These are phyloP conservation scores for Parazoanthus atlanticus DNA, from an alignment of 92 coral and sea anemone genomes.

Conservation along the genomic window DNA sequence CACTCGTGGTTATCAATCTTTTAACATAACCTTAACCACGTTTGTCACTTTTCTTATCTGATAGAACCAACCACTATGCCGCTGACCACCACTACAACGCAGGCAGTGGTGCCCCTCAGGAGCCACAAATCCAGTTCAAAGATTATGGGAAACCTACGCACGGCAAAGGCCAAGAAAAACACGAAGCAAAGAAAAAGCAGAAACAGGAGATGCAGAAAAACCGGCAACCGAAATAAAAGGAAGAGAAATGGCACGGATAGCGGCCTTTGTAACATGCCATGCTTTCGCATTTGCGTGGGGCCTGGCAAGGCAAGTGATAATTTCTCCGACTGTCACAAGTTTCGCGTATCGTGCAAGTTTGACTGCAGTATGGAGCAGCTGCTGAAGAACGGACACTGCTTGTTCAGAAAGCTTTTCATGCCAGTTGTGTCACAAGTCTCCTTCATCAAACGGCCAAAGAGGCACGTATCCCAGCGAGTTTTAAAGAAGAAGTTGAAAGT, in stretches of 20 bases:
- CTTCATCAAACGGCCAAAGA: slow-evolving; percentile 2
- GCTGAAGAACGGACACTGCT: background rate
- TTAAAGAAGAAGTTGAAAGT: background rate
- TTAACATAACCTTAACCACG: no score
- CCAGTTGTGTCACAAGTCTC: background rate
- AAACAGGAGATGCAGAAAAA: slow-evolving; percentile 21
- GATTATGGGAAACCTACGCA: slow-evolving; percentile 10
- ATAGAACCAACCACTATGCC: slow-evolving; percentile 2
- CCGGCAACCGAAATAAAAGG: background rate
- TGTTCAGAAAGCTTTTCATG: slow-evolving; percentile 27
- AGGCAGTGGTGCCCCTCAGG: background rate
- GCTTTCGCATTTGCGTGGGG: slow-evolving; percentile 35
- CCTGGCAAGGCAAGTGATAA: slow-evolving; percentile 22
- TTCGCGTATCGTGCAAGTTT: slow-evolving; percentile 30
- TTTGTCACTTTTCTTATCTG: background rate
- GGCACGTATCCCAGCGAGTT: background rate
- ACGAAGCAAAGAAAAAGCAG: slow-evolving; percentile 10
- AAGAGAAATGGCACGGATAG: slow-evolving; percentile 11
- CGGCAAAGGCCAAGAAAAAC: background rate
- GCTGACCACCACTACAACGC: background rate
- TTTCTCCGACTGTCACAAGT: slow-evolving; percentile 34
- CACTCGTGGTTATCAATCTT: no score
- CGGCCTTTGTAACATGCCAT: slow-evolving; percentile 24
- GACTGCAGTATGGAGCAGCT: slow-evolving; percentile 31
- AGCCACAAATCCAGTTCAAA: background rate